phyloP scores from a whole-genome alignment of 2,113 vertebrate species.

The Corythaixoides concolor region DNA sequence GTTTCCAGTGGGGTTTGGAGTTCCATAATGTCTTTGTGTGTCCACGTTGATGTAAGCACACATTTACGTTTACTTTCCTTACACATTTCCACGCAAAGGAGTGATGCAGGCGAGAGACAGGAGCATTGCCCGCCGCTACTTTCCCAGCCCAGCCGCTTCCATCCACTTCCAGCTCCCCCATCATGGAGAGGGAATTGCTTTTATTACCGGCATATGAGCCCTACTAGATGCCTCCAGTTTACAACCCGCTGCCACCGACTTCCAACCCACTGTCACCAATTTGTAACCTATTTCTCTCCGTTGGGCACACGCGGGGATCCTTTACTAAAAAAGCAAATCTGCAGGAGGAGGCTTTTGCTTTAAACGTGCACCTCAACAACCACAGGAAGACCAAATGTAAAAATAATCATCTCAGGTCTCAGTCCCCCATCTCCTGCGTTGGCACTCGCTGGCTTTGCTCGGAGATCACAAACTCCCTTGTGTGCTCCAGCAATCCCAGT shows the following conservation, averaged over 20 bases:
- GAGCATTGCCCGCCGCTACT: neutral
- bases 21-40: neutral
- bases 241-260: neutral
- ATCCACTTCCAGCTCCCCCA: neutral
- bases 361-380: neutral
- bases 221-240: neutral
- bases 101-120: rapidly evolving
- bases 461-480: conserved; percentile 15
- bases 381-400: conserved; percentile 10
- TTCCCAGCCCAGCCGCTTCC: neutral
- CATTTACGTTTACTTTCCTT: neutral
- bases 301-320: neutral
- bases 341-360: neutral
- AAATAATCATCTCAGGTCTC: conserved; percentile 3
- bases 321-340: neutral
- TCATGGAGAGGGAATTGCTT: neutral
- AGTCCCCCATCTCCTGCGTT: conserved; percentile 5
- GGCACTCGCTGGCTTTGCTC: neutral
- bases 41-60: neutral
- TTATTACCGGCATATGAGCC: neutral
- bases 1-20: neutral
- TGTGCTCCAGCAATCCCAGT: conserved; percentile 49
- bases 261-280: neutral
- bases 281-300: neutral
- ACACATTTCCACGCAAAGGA: neutral